These are phyloP conservation scores for Muraenolepis orangiensis DNA, from an alignment of 2,797 vertebrate genomes.

Conservation along the genomic window DNA sequence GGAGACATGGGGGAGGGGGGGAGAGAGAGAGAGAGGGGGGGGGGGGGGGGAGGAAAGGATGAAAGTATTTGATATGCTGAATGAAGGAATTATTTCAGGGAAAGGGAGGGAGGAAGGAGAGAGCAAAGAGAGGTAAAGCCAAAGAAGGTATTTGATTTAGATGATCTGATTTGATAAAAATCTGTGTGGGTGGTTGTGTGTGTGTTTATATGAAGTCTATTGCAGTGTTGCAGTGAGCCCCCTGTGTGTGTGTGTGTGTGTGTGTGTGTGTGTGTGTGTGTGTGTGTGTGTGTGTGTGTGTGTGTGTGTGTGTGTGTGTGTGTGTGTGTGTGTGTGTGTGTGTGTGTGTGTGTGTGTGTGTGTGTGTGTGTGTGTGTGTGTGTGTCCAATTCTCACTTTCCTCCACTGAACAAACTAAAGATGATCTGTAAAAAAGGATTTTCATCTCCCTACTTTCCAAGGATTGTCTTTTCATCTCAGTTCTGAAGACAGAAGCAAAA, in stretches of 20 bases:
- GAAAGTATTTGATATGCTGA: slow-evolving; percentile 26
- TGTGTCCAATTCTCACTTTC: neutral
- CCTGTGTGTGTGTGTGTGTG: neutral
- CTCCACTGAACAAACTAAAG: neutral
- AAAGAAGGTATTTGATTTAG: slow-evolving; percentile 13
- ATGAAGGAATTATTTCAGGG: slow-evolving; percentile 10
- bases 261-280: too few relatives aligned
- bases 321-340: neutral
- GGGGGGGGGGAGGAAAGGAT: slow-evolving; percentile 17
- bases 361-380: too few relatives aligned
- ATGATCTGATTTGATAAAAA: slow-evolving; percentile 28
- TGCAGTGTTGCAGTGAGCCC: too few relatives aligned
- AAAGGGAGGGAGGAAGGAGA: slow-evolving; percentile 7
- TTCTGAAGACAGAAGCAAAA: neutral
- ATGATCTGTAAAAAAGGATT: neutral
- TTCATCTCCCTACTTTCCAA: too few relatives aligned
- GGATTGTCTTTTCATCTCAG: neutral
- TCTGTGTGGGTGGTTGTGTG: neutral
- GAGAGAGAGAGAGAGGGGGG: slow-evolving; percentile 18
- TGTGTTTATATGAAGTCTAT: too few relatives aligned
- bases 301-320: neutral
- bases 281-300: neutral
- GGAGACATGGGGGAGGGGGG: neutral
- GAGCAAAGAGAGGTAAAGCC: slow-evolving; percentile 21
- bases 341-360: too few relatives aligned